phyloP scores from a whole-genome alignment of 2,113 vertebrate genomes.

The Microcebus griseorufus region DNA sequence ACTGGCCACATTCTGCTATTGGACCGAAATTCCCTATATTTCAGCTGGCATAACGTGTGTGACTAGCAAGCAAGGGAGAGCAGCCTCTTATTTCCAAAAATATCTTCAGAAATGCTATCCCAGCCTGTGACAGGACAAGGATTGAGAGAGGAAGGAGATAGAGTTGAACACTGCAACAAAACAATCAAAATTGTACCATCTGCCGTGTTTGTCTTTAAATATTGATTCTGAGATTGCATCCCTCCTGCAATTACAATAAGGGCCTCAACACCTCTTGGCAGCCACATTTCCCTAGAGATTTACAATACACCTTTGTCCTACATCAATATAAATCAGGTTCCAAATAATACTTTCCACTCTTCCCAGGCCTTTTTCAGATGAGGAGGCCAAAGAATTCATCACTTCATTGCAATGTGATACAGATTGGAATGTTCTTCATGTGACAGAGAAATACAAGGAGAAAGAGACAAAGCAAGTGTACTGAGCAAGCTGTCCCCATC shows the following conservation, averaged over 20 bases:
- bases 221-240: neutral
- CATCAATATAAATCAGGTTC: neutral
- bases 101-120: neutral
- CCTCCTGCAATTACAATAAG: neutral
- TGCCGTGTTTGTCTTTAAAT: neutral
- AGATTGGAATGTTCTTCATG: neutral
- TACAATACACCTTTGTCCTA: neutral
- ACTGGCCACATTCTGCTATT: neutral
- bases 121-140: neutral
- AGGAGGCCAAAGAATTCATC: neutral
- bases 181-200: neutral
- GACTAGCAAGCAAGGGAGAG: neutral
- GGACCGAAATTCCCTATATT: neutral
- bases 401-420: neutral
- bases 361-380: neutral
- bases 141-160: neutral
- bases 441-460: neutral
- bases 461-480: neutral
- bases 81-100: neutral
- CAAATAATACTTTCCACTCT: neutral
- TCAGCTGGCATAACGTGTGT: neutral
- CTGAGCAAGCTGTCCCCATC: neutral
- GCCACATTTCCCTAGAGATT: neutral
- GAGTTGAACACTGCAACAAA: neutral
- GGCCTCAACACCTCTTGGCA: neutral